Percentiles rank a stretch among this genome's conserved stretches.
Evolutionary conservation across 2,888 invertebrate genomes (phyloP).

Genomic region (Sarcophaga carnaria): DNA sequence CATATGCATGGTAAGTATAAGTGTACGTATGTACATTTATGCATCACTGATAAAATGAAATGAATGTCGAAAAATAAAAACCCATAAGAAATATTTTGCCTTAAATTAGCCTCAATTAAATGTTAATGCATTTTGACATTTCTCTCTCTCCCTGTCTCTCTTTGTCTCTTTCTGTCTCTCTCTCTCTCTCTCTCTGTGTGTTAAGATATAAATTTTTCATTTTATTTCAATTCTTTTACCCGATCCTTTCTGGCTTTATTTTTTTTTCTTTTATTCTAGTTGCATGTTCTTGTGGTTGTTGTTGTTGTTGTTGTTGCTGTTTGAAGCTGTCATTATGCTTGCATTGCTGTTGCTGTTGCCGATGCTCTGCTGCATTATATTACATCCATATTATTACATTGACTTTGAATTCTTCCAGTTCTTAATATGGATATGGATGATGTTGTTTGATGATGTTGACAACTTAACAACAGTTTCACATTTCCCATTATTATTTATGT

Average conservation of each 20-base stretch:
- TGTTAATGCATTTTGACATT: conserved; percentile 82
- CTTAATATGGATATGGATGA: conserved; percentile 57
- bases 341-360: background rate
- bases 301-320: conserved; percentile 12
- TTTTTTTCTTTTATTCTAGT: too few species aligned
- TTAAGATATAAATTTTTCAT: conserved; percentile 61
- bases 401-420: conserved; percentile 52
- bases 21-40: conserved; percentile 39
- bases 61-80: conserved; percentile 66
- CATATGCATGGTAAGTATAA: too few species aligned
- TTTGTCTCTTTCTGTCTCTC: too few species aligned
- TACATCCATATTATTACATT: conserved; percentile 19
- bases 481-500: conserved; percentile 65
- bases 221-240: conserved; percentile 6
- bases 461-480: conserved; percentile 63
- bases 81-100: conserved; percentile 78
- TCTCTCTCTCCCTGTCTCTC: conserved; percentile 67
- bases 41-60: conserved; percentile 67
- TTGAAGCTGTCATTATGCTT: background rate
- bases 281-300: background rate
- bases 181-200: background rate
- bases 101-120: conserved; percentile 81
- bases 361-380: conserved; percentile 3
- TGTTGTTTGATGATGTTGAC: conserved; percentile 60
- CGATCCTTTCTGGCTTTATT: background rate